These are phyloP conservation scores for Mixornis gularis DNA, from an alignment of 2,113 vertebrate genomes.

Conservation along the genomic window DNA sequence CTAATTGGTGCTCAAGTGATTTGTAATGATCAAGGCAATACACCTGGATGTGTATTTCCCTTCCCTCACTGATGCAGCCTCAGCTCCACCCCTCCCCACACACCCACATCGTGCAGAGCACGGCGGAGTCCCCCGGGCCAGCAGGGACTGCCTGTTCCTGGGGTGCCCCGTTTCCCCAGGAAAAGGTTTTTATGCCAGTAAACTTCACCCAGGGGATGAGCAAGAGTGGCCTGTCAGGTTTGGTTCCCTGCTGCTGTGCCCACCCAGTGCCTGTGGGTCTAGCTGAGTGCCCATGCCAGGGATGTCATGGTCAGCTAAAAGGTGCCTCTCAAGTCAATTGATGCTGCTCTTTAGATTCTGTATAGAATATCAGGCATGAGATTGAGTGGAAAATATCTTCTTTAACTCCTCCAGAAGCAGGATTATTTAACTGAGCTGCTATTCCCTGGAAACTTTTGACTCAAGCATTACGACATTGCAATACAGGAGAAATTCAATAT, in stretches of 20 bases:
- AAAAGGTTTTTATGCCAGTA: background rate
- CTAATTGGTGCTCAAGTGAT: no score
- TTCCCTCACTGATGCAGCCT: fast-evolving
- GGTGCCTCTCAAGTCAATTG: background rate
- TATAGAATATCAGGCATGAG: background rate
- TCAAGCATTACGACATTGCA: background rate
- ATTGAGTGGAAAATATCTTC: background rate
- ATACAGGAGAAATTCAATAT: background rate
- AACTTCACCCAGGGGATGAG: background rate
- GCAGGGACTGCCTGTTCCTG: fast-evolving
- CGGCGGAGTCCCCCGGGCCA: background rate
- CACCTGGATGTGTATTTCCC: background rate
- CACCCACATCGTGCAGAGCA: fast-evolving
- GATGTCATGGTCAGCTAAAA: fast-evolving
- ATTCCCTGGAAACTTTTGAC: background rate
- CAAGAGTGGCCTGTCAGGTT: background rate
- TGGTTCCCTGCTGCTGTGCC: background rate
- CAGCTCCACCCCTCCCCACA: background rate
- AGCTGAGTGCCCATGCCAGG: fast-evolving
- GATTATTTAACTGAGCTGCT: background rate
- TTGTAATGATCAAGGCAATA: background rate
- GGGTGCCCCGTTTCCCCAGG: background rate
- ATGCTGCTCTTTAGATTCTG: background rate
- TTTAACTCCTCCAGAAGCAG: background rate
- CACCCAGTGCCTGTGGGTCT: fast-evolving